Conservation (phyloP, 2,113 vertebrate genomes). For the Origma solitaria region DNA sequence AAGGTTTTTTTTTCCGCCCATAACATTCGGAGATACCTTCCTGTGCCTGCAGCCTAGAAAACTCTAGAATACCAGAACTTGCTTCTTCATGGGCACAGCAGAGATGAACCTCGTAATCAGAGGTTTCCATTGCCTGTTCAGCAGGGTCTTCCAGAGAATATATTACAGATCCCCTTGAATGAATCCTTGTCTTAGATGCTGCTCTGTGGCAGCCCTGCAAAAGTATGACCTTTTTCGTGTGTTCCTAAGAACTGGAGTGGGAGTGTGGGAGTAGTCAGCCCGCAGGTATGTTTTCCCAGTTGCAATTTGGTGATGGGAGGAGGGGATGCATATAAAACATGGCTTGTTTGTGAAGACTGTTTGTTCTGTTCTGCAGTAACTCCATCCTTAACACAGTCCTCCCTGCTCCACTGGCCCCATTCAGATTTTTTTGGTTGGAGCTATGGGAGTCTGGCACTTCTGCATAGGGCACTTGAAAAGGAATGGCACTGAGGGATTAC, state of each 20-base stretch:
- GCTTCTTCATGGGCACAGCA: background rate
- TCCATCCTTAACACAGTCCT: background rate
- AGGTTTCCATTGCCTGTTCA: constrained; percentile 7
- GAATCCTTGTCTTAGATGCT: background rate
- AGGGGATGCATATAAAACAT: background rate
- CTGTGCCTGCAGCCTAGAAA: background rate
- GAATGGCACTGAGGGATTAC: background rate
- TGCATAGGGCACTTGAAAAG: background rate
- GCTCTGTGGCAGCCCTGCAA: background rate
- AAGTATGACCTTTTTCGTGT: background rate
- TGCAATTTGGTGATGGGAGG: background rate
- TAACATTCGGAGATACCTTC: background rate
- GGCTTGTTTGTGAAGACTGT: constrained; percentile 10
- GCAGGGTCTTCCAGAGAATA: background rate
- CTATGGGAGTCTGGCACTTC: background rate
- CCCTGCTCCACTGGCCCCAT: background rate
- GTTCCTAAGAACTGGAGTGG: background rate
- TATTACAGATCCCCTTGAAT: constrained; percentile 16
- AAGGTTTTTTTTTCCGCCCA: fast-evolving
- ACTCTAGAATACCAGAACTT: background rate
- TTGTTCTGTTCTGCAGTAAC: constrained; percentile 14
- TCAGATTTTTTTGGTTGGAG: constrained; percentile 14
- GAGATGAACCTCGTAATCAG: background rate
- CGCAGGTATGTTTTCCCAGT: constrained; percentile 30
- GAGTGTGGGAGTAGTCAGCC: background rate